Evolutionary conservation across 2,113 vertebrate genomes (phyloP).

Genomic region (Mesocricetus auratus): DNA sequence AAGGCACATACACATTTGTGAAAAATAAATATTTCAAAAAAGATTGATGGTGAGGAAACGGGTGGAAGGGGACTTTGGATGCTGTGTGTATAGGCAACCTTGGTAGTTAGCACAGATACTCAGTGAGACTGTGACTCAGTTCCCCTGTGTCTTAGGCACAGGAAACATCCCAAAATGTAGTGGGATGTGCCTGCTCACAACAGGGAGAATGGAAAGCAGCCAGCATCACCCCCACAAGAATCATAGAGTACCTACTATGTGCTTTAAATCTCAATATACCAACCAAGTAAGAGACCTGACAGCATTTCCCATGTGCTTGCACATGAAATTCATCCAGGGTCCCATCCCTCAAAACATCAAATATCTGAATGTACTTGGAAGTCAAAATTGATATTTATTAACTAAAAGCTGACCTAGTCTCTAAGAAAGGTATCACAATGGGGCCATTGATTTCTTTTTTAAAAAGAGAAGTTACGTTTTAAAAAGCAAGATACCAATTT

Average conservation of each 20-base stretch:
- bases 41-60: not conserved
- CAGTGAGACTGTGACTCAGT: accelerated
- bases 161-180: not conserved
- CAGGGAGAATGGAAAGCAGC: not conserved
- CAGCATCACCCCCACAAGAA: not conserved
- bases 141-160: not conserved
- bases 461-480: conserved; percentile 67
- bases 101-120: not conserved
- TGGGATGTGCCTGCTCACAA: not conserved
- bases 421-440: conserved; percentile 61
- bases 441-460: conserved; percentile 67
- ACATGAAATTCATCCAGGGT: not conserved
- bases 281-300: not conserved
- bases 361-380: not conserved
- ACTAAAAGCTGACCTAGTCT: conserved; percentile 56
- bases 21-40: not conserved
- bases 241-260: not conserved
- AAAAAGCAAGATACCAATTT: conserved; percentile 70
- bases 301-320: not conserved
- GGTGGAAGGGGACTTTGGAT: accelerated
- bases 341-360: not conserved
- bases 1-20: not conserved
- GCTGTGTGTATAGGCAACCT: not conserved
- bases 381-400: conserved; percentile 61
- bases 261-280: not conserved